Conservation (phyloP, 2,113 vertebrate species). For the Ceyx melanurus region DNA sequence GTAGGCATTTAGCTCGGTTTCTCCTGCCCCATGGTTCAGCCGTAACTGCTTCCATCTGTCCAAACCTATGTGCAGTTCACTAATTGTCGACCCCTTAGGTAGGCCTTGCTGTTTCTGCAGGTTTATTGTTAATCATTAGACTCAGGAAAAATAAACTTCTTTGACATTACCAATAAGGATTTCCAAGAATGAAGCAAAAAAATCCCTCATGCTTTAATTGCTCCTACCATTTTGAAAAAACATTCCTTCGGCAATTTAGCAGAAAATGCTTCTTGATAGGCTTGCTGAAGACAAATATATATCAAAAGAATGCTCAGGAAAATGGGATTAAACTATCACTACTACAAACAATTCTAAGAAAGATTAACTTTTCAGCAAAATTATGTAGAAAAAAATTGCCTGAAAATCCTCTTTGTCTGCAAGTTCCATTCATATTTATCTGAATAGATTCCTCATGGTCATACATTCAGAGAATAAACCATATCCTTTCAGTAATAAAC, state of each 20-base stretch:
- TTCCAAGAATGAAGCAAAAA: background rate
- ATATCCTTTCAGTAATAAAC: background rate
- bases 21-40: conserved; percentile 54
- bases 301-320: background rate
- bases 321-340: background rate
- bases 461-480: background rate
- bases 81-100: conserved; percentile 72
- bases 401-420: background rate
- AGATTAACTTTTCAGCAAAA: background rate
- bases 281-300: background rate
- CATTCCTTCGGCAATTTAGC: background rate
- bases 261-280: background rate
- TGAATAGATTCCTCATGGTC: background rate
- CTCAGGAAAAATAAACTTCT: conserved; percentile 51
- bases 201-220: conserved; percentile 20
- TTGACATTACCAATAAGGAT: conserved; percentile 13
- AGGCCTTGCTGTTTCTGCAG: conserved; percentile 55
- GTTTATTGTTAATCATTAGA: conserved; percentile 66
- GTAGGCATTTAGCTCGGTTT: conserved; percentile 45
- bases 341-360: background rate
- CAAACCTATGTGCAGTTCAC: conserved; percentile 54
- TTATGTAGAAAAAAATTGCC: background rate
- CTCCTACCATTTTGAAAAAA: background rate
- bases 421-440: background rate
- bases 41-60: conserved; percentile 73